phyloP scores from a whole-genome alignment of 2,113 vertebrate species.

The Lepisosteus osseus region DNA sequence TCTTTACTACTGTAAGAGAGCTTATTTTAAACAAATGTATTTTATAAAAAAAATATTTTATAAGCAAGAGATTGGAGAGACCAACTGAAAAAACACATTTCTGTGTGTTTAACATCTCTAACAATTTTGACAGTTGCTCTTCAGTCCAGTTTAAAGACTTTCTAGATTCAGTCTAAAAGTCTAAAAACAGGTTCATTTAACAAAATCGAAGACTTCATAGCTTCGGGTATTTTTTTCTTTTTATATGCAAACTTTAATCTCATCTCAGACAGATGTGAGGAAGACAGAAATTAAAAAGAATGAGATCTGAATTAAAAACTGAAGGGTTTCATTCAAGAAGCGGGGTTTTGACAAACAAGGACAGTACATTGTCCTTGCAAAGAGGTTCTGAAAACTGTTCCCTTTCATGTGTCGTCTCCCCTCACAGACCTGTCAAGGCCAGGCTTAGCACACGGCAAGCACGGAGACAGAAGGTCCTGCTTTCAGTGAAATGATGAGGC shows the following conservation, averaged over 20 bases:
- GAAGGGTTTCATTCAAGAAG: slow-evolving; percentile 1
- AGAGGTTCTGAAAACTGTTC: slow-evolving; percentile 41
- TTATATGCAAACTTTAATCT: no score
- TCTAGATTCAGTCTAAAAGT: background rate
- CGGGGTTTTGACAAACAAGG: slow-evolving; percentile 29
- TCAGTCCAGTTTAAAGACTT: background rate
- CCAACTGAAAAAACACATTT: no score
- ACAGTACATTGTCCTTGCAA: slow-evolving; percentile 51
- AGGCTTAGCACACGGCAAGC: slow-evolving; percentile 53
- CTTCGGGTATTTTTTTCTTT: no score
- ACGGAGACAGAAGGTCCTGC: slow-evolving; percentile 44
- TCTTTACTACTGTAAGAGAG: no score
- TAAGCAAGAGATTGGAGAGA: no score
- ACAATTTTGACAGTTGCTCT: no score
- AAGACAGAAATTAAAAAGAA: background rate
- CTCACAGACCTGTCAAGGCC: slow-evolving; percentile 43
- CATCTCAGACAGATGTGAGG: no score
- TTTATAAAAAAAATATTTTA: no score
- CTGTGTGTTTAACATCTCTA: no score
- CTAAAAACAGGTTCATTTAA: no score
- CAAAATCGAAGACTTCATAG: no score
- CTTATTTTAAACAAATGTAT: no score
- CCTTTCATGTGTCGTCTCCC: slow-evolving; percentile 54
- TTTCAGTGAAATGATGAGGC: slow-evolving; percentile 56
- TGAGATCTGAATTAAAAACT: background rate